Evolutionary conservation across 2,888 invertebrate species (phyloP).

Genomic region (Lampropteryx suffumata): DNA sequence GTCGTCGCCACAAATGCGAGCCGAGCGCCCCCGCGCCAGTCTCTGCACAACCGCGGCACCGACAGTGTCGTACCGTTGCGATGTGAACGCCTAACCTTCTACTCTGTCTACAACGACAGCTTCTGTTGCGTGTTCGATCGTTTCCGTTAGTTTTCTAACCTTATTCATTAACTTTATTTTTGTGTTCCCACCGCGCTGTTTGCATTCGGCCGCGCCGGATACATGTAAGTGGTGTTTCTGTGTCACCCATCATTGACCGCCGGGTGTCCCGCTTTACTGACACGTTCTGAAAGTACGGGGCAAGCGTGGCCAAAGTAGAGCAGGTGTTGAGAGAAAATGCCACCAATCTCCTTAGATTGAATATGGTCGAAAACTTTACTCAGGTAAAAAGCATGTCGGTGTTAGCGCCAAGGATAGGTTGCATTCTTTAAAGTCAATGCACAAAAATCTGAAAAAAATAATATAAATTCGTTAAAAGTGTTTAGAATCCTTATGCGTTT

Average conservation of each 20-base stretch:
- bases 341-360: too few relatives aligned
- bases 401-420: too few relatives aligned
- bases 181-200: slow-evolving; percentile 56
- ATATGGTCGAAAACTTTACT: too few relatives aligned
- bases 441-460: too few relatives aligned
- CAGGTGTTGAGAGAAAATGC: slow-evolving; percentile 15
- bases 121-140: slow-evolving; percentile 63
- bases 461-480: too few relatives aligned
- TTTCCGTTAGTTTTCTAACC: slow-evolving; percentile 55
- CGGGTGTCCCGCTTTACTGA: slow-evolving; percentile 55
- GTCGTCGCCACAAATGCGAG: slow-evolving; percentile 27
- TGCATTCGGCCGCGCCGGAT: slow-evolving; percentile 50
- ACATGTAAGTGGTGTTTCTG: slow-evolving; percentile 73
- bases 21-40: slow-evolving; percentile 55
- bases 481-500: too few relatives aligned
- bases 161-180: slow-evolving; percentile 60
- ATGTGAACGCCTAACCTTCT: slow-evolving; percentile 77
- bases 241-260: slow-evolving; percentile 63
- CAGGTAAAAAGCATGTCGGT: too few relatives aligned
- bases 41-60: slow-evolving; percentile 78
- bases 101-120: slow-evolving; percentile 78
- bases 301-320: slow-evolving; percentile 57
- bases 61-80: slow-evolving; percentile 78
- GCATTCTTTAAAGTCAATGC: too few relatives aligned
- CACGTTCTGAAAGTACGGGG: slow-evolving; percentile 56